These are phyloP conservation scores for Galemys pyrenaicus DNA, from an alignment of 2,113 vertebrate genomes.

Conservation along the genomic window DNA sequence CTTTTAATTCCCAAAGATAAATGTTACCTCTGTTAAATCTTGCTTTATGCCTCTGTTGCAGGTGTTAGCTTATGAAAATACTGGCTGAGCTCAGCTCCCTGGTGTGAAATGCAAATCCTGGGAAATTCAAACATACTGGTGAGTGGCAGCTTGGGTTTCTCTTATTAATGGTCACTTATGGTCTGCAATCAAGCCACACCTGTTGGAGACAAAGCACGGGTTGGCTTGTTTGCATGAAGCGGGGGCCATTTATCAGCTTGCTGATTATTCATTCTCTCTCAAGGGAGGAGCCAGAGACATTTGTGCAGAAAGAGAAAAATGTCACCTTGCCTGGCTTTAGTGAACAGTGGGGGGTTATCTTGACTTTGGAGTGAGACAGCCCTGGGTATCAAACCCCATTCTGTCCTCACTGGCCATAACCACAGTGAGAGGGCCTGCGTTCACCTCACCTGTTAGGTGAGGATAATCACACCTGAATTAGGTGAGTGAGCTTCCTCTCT, in stretches of 20 bases:
- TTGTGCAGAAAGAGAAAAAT: background rate
- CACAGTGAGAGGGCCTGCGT: background rate
- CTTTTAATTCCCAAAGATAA: constrained; percentile 58
- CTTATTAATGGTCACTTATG: constrained; percentile 60
- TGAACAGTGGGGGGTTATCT: background rate
- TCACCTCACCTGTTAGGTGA: background rate
- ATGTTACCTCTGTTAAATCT: constrained; percentile 22
- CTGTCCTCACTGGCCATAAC: background rate
- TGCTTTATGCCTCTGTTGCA: constrained; percentile 4
- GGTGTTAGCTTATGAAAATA: constrained; percentile 59
- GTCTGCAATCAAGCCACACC: constrained; percentile 57
- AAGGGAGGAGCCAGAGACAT: background rate
- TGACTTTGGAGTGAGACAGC: background rate
- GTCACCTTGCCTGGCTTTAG: background rate
- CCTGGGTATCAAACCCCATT: background rate
- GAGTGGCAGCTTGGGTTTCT: background rate
- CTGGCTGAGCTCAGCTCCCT: constrained; percentile 67
- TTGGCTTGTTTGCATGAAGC: background rate
- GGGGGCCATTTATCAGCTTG: constrained; percentile 43
- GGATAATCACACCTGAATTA: background rate
- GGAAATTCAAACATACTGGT: constrained; percentile 25
- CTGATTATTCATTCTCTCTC: constrained; percentile 49
- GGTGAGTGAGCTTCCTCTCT: background rate
- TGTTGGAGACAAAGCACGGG: constrained; percentile 23
- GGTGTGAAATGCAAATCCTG: constrained; percentile 35